phyloP scores from a whole-genome alignment of 2,888 invertebrate species.

The Metellina segmentata region DNA sequence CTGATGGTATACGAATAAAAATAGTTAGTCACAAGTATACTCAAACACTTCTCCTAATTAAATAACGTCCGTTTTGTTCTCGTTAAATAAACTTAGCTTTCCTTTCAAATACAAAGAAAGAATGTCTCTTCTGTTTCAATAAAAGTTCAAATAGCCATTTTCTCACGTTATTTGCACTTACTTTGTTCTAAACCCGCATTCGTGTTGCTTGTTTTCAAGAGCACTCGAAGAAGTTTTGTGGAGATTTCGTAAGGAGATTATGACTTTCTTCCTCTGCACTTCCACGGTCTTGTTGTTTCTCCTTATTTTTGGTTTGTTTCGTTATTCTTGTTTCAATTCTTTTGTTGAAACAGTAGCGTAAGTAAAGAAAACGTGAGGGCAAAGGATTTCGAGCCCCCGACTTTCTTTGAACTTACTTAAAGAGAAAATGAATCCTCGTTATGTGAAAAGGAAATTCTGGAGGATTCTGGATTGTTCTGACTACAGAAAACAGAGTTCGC shows the following conservation, averaged over 20 bases:
- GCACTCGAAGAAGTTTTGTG: background rate
- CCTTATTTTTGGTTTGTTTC: background rate
- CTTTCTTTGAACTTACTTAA: background rate
- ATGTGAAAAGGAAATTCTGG: background rate
- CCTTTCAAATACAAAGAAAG: background rate
- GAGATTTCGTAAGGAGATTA: background rate
- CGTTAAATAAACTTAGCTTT: background rate
- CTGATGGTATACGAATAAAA: no score
- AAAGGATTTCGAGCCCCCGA: background rate
- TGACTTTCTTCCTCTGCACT: background rate
- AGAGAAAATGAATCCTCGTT: background rate
- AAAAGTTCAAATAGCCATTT: conserved; percentile 7
- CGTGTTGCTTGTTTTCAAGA: background rate
- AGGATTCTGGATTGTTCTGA: background rate
- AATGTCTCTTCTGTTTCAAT: background rate
- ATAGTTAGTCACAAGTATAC: background rate
- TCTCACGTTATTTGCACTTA: conserved; percentile 16
- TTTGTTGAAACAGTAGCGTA: background rate
- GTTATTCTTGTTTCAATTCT: background rate
- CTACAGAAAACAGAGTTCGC: background rate
- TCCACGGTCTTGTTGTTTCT: background rate
- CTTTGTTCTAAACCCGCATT: conserved; percentile 30
- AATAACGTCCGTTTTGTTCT: background rate
- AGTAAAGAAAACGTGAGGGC: background rate
- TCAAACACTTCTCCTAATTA: background rate